phyloP scores from a whole-genome alignment of 2,888 invertebrate species.

The Melanotus villosus region DNA sequence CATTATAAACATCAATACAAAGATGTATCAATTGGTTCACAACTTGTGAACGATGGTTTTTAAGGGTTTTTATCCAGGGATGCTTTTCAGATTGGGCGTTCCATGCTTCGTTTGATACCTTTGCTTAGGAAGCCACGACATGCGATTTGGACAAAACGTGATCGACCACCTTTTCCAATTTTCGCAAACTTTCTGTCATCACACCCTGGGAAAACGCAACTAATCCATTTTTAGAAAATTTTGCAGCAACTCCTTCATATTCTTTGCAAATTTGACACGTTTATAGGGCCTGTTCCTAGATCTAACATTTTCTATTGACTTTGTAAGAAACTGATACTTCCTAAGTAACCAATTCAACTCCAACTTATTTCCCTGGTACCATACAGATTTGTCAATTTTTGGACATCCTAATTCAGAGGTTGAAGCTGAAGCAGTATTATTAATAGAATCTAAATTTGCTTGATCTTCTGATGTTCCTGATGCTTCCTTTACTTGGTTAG shows the following conservation, averaged over 20 bases:
- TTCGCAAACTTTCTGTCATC: not conserved
- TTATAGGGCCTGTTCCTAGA: too few relatives aligned
- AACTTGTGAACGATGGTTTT: not conserved
- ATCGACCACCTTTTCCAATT: slow-evolving; percentile 14
- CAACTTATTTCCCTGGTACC: too few relatives aligned
- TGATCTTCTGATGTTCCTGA: too few relatives aligned
- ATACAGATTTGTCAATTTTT: too few relatives aligned
- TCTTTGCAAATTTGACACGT: slow-evolving; percentile 3
- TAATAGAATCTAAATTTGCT: too few relatives aligned
- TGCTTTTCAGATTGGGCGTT: slow-evolving; percentile 4
- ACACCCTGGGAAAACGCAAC: not conserved
- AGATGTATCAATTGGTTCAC: slow-evolving; percentile 2
- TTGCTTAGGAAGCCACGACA: not conserved
- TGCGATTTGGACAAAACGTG: not conserved
- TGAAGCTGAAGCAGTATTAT: too few relatives aligned
- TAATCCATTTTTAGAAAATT: slow-evolving; percentile 9
- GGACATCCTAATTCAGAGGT: too few relatives aligned
- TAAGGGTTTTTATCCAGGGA: slow-evolving; percentile 9
- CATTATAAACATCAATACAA: slow-evolving; percentile 21
- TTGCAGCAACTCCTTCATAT: not conserved
- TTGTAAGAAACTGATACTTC: too few relatives aligned
- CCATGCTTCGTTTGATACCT: not conserved
- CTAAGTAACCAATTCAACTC: too few relatives aligned
- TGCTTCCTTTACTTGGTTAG: too few relatives aligned
- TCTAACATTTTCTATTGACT: too few relatives aligned